These are phyloP conservation scores for Antitype chi DNA, from an alignment of 2,888 invertebrate genomes.

Conservation along the genomic window DNA sequence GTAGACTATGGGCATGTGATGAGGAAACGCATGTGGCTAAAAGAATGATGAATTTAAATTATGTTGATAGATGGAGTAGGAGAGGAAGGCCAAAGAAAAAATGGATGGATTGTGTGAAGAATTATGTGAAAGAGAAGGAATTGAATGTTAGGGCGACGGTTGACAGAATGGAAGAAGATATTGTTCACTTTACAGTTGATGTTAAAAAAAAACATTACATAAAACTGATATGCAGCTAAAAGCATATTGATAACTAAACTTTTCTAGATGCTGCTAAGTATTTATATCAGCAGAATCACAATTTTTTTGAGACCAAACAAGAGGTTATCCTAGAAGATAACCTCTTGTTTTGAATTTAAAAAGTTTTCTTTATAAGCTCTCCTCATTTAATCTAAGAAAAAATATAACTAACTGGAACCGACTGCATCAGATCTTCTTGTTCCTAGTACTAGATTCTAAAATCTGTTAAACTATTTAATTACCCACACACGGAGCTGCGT, in stretches of 20 bases:
- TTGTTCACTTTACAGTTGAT: neutral
- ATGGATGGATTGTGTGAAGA: too few relatives aligned
- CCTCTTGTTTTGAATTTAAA: neutral
- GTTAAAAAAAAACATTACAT: neutral
- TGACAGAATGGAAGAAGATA: too few relatives aligned
- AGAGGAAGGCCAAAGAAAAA: too few relatives aligned
- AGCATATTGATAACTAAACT: neutral
- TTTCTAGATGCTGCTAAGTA: neutral
- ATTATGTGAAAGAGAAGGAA: too few relatives aligned
- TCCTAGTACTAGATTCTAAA: neutral
- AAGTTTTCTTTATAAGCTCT: neutral
- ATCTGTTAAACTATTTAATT: neutral
- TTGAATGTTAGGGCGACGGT: too few relatives aligned
- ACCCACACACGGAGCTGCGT: neutral
- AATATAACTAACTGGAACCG: neutral
- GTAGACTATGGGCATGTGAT: neutral
- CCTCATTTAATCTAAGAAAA: neutral
- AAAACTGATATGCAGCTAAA: neutral
- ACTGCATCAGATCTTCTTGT: neutral
- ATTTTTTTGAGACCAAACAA: neutral
- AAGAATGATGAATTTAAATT: neutral
- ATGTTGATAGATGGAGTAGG: too few relatives aligned
- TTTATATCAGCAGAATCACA: neutral
- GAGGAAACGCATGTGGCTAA: neutral
- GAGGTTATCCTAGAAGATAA: neutral